Evolutionary conservation across 2,797 vertebrate genomes (phyloP), one percentile per base, ranked within the genome.

Genomic region (Threskiornis aethiopicus): DNA sequence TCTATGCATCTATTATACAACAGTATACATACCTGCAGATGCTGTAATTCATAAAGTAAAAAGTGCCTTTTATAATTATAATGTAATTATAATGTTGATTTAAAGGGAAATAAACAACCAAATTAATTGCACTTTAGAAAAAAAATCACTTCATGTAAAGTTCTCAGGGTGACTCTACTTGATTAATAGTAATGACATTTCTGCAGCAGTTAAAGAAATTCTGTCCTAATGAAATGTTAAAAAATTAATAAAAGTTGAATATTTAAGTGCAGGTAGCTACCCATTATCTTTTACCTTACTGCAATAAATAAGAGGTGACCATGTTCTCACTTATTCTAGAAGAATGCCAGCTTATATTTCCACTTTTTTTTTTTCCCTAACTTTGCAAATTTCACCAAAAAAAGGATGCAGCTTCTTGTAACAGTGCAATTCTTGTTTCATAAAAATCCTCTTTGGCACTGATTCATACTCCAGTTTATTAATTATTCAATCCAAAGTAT

Each of bases 1-100:
- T 46, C 28, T 69, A 15, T 47, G 9, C 6, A 57, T 29, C 33
- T 61, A 6, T 39, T 62, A 28, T 35, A n/a, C 14, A 67, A 35
- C 11, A 84, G 5, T 42, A 31, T 13, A 31, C 5, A 20, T 46
- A 37, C 15, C 65, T 0, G 0, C 3, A 61, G 6, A 13, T 2
- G 1, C 6, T 72, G 28, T 51, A 65, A 77, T 52, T 84, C 4
- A 29, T 19, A 35, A 84, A 51, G 11, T n/a, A 46, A 88, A 72
- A 61, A 14, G 18, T 67, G 20, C 5, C 19, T 25, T 61, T 73
- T 64, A 41, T 54, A 58, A 78, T 75, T 64, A 41, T 18, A 71
- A 24, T 69, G 9, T 41, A 59, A 90, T 41, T 66, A n/a, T 31
- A 35, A 33, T 44, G 12, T 47, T 49, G 3, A 42, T 55, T 84